A percentile compares a stretch with the other conserved stretches of the same genome.
These are phyloP conservation scores for Sapayoa aenigma DNA, from an alignment of 2,113 vertebrate genomes.

Conservation along the genomic window DNA sequence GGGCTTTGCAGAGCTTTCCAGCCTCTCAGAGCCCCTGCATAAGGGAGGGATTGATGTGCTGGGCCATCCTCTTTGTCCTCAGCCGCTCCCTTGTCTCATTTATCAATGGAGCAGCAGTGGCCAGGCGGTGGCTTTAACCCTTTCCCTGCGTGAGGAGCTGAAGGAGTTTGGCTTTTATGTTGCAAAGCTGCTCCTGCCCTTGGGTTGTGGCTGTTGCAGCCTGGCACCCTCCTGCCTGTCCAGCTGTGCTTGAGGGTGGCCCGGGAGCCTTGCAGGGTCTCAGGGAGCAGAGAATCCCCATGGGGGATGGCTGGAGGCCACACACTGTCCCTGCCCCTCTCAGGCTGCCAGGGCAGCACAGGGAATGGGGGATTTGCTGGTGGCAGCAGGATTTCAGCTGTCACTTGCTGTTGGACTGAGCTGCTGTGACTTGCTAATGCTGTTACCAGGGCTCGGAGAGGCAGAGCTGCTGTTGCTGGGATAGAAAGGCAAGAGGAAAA, in stretches of 20 bases:
- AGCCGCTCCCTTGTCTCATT: background rate
- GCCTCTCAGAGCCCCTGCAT: background rate
- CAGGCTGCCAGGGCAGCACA: background rate
- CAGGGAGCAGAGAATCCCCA: background rate
- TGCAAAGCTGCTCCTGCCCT: background rate
- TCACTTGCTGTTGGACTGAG: constrained; percentile 52
- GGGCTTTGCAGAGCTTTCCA: background rate
- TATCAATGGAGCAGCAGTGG: constrained; percentile 21
- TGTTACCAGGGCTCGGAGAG: background rate
- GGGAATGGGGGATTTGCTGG: background rate
- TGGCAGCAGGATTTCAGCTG: constrained; percentile 31
- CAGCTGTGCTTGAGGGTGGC: background rate
- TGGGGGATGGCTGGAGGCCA: background rate
- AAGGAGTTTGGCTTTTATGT: background rate
- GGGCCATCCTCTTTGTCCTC: constrained; percentile 10
- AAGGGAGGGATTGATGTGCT: constrained; percentile 23
- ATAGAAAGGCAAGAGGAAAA: background rate
- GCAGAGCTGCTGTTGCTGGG: constrained; percentile 5
- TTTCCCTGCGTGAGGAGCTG: background rate
- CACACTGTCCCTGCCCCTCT: background rate
- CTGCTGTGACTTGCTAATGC: constrained; percentile 33
- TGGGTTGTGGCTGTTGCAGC: background rate
- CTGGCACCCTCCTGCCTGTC: background rate
- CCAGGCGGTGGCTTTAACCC: background rate
- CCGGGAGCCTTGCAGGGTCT: accelerated